Base-by-base conservation (phyloP, 2,888 invertebrate species). In the Drosophila villosipedis region DNA sequence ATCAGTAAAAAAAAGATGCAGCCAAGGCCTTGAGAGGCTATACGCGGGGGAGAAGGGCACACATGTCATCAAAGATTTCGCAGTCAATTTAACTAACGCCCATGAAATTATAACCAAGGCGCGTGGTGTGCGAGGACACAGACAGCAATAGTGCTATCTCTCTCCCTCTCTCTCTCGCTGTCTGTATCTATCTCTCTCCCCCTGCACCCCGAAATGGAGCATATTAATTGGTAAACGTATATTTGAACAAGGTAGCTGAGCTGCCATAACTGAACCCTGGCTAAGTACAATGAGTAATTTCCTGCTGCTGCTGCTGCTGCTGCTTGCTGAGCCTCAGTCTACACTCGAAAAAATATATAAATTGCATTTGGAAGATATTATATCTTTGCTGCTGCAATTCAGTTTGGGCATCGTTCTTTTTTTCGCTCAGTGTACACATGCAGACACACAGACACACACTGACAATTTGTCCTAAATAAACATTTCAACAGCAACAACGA, bases 401-500 rank as follows among this genome's bases (percentile, higher is more conserved):
- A 25, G 9, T 47, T 14, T 47, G 47, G 4, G 47, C 25, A 47
- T 47, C 0, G 25, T 47, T 16, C 16, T 10, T n/a, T 10, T n/a
- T 16, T 9, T 25, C 12, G 37, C 28, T 5, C 7, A 57, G 57
- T 57, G 57, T 57, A n/a, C 41, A 55, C 2, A 28, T 37, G 28
- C 55, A 55, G 37, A 28, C 83, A 61, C 67, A 43, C 37, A 14
- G 22, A 35, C 50, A 63, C 59, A 64, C 54, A 49, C 70, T 62
- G 83, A 83, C 84, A 89, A 89, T 90, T 87, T 85, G 83, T 92
- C 92, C 92, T 92, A 92, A 92, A 91, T 90, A 92, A 92, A 92
- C 92, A 92, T 87, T 91, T 91, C 91, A 88, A 79, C 85, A 63
- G 31, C 33, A 33, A 35, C 80, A 73, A 75, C 72, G 74, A 68